Conservation (phyloP, 2,888 invertebrate species). For the Orchesella flavescens region DNA sequence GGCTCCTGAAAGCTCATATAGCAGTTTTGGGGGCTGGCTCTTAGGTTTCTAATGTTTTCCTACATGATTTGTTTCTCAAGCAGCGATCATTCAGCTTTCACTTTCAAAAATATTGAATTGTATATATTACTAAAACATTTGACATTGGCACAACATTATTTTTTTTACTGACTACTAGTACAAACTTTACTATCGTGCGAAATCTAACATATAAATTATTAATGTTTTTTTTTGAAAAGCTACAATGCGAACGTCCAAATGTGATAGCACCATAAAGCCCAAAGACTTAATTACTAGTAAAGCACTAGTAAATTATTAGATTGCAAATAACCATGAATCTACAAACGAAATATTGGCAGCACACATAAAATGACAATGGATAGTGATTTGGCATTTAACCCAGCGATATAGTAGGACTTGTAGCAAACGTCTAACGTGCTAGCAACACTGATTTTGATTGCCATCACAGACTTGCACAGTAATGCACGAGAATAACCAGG, state of each 20-base stretch:
- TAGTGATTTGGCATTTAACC: conserved; percentile 33
- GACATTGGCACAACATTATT: conserved; percentile 51
- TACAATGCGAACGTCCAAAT: conserved; percentile 41
- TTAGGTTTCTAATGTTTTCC: background rate
- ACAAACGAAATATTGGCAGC: conserved; percentile 51
- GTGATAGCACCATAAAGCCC: conserved; percentile 63
- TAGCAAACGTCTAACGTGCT: conserved; percentile 27
- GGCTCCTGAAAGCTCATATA: background rate
- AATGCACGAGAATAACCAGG: conserved; percentile 17
- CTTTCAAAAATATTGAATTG: conserved; percentile 38
- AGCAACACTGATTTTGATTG: conserved; percentile 46
- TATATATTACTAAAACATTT: conserved; percentile 39
- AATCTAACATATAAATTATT: background rate
- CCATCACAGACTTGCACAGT: conserved; percentile 54
- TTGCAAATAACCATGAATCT: conserved; percentile 46
- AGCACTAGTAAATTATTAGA: conserved; percentile 28
- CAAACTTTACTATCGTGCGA: conserved; percentile 22
- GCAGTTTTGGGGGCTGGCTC: conserved; percentile 6
- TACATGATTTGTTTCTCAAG: background rate
- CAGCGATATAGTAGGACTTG: conserved; percentile 7
- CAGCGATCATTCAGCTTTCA: background rate
- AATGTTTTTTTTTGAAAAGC: background rate
- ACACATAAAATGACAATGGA: conserved; percentile 43
- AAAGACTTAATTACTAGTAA: conserved; percentile 42
- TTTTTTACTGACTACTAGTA: conserved; percentile 39